Base-by-base conservation (phyloP, 1,140 invertebrate species). In the Dendroctonus valens region DNA sequence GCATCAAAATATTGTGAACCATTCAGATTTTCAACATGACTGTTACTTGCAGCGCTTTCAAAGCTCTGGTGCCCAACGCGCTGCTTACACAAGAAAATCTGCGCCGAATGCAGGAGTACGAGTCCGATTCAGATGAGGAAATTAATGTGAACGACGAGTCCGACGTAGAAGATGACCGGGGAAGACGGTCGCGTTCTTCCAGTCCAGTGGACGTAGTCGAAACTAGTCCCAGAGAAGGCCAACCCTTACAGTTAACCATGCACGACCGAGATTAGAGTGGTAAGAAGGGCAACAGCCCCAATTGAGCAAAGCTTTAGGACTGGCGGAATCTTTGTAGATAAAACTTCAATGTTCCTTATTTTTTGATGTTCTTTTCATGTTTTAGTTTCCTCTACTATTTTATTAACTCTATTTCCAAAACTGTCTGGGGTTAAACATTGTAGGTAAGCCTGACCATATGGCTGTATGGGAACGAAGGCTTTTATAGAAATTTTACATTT, bases 81-180 rank as follows among this genome's bases (percentile, higher is more conserved):
- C 59, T 77, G 39, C 72, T 79, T 37, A 66, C 79, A 59, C 79
- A 81, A 70, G 76, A 82, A 70, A 76, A 48, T 39, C 58, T 70
- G 12, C 55, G 69, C 53, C 80, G 59, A 50, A 39, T 75, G 52
- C 72, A 80, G 59, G 82, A 83, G 54, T 83, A 81, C 41, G 80
- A 80, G 61, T 81, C 82, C 0, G 83, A 85, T 65, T 86, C 84
- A 6, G 88, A 90, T 72, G 88, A 90, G 74, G 88, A 89, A 73
- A 90, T 87, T 74, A 86, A 87, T 72, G 86, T 87, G 3, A 84
- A 88, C 70, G 88, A 67, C 70, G 85, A 87, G 41, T 82, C 82
- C 46, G 85, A 85, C 49, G 41, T 72, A 9, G 74, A 77, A 39
- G 76, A 77, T 37, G 38, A 62, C 9, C 48, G 69, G 65, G 26